Evolutionary conservation across 2,797 vertebrate species (phyloP).

Genomic region (Tolypeutes matacus): DNA sequence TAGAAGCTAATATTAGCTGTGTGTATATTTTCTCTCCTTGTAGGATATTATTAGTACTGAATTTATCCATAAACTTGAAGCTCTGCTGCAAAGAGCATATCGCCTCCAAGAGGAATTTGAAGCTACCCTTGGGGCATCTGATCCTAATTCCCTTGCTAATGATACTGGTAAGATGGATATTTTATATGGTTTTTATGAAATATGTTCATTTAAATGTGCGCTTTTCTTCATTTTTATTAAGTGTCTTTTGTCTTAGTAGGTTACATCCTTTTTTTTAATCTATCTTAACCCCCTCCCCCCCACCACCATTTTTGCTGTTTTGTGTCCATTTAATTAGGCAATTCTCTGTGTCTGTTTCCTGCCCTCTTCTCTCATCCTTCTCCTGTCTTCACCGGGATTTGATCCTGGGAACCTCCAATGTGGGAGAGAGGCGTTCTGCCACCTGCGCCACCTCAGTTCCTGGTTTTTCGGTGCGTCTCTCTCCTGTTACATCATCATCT

Average conservation of each 20-base stretch:
- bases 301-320: no score
- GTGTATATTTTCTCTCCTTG: neutral
- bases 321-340: no score
- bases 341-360: no score
- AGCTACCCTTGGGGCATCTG: slow-evolving; percentile 92
- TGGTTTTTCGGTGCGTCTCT: no score
- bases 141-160: slow-evolving; percentile 90
- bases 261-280: neutral
- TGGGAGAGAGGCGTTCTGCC: no score
- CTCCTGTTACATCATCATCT: no score
- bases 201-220: neutral
- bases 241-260: slow-evolving; percentile 23
- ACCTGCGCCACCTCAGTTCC: no score
- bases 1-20: neutral
- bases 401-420: no score
- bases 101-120: slow-evolving; percentile 98
- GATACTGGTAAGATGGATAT: slow-evolving; percentile 91
- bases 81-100: slow-evolving; percentile 96
- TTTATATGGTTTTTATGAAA: slow-evolving; percentile 45
- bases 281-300: no score
- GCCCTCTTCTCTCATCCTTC: no score
- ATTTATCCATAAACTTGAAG: slow-evolving; percentile 97
- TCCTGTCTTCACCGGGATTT: no score
- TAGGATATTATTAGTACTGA: slow-evolving; percentile 97
- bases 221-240: slow-evolving; percentile 40